Percentiles rank a stretch among this genome's conserved stretches.
Conservation (phyloP, 30 jellyfish, hydroid and myxozoan species). For the Catostylus mosaicus region DNA sequence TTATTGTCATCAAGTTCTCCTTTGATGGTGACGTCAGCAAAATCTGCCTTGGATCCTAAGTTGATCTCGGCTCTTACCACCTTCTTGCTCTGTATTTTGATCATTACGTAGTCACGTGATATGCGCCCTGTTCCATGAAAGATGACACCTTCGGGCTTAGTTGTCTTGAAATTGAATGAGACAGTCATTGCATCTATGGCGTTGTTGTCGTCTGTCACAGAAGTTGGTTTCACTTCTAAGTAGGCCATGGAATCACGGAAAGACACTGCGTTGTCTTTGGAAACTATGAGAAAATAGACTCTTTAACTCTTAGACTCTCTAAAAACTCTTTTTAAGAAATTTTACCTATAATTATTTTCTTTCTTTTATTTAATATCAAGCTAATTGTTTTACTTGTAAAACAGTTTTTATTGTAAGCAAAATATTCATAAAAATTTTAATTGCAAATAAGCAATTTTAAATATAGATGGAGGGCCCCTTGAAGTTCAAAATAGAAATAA, state of each 20-base stretch:
- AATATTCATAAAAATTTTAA: too few species aligned
- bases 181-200: constrained; percentile 61
- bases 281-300: constrained; percentile 3
- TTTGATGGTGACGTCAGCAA: constrained; percentile 50
- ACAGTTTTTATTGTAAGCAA: too few species aligned
- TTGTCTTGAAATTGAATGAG: constrained; percentile 63
- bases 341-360: too few species aligned
- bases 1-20: constrained; percentile 62
- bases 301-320: neutral
- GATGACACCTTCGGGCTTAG: constrained; percentile 44
- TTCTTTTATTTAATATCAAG: too few species aligned
- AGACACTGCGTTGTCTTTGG: constrained; percentile 60
- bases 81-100: constrained; percentile 33
- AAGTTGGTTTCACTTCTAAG: constrained; percentile 56
- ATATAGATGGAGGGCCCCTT: too few species aligned
- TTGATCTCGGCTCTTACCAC: constrained; percentile 54
- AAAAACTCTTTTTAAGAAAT: too few species aligned
- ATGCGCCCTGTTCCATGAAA: constrained; percentile 43
- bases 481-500: too few species aligned
- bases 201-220: constrained; percentile 69
- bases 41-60: constrained; percentile 58
- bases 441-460: too few species aligned
- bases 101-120: constrained; percentile 55
- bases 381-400: too few species aligned
- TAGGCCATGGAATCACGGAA: constrained; percentile 63